phyloP scores from a whole-genome alignment of 2,888 invertebrate genomes.

The Oithona nana region DNA sequence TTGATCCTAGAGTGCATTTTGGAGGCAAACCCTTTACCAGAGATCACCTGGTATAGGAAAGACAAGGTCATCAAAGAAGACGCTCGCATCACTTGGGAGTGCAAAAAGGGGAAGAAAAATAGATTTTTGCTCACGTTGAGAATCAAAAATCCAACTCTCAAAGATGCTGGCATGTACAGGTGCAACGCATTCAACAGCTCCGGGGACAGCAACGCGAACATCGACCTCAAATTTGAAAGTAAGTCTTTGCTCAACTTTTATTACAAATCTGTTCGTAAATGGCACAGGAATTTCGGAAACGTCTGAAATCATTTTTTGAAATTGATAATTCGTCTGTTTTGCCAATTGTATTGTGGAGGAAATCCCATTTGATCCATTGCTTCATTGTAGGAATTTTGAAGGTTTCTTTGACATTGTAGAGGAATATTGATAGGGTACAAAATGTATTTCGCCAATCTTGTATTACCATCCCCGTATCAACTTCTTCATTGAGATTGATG shows the following conservation, averaged over 20 bases:
- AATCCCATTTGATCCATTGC: too few species aligned
- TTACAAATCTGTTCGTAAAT: not conserved
- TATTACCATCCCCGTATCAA: too few species aligned
- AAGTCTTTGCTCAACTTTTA: slow-evolving; percentile 28
- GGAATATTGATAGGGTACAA: too few species aligned
- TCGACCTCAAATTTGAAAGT: slow-evolving; percentile 98
- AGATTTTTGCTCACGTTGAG: slow-evolving; percentile 75
- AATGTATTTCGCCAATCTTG: too few species aligned
- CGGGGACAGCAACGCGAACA: slow-evolving; percentile 99
- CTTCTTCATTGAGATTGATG: too few species aligned
- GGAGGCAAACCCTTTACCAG: slow-evolving; percentile 85
- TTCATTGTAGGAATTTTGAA: too few species aligned
- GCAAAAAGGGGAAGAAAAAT: slow-evolving; percentile 73
- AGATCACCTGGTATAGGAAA: slow-evolving; percentile 79
- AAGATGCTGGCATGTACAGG: slow-evolving; percentile 95
- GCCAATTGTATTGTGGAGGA: too few species aligned
- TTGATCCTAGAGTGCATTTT: slow-evolving; percentile 87
- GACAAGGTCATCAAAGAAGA: slow-evolving; percentile 30
- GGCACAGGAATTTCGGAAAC: not conserved
- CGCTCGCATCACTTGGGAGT: slow-evolving; percentile 69
- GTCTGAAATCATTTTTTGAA: not conserved
- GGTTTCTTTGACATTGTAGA: too few species aligned
- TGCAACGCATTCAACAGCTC: slow-evolving; percentile 96
- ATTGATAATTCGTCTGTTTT: too few species aligned
- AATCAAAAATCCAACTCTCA: slow-evolving; percentile 81